A percentile compares a stretch with the other conserved stretches of the same genome.
phyloP scores from a whole-genome alignment of 2,113 vertebrate genomes.

The Zosterops hypoxanthus region DNA sequence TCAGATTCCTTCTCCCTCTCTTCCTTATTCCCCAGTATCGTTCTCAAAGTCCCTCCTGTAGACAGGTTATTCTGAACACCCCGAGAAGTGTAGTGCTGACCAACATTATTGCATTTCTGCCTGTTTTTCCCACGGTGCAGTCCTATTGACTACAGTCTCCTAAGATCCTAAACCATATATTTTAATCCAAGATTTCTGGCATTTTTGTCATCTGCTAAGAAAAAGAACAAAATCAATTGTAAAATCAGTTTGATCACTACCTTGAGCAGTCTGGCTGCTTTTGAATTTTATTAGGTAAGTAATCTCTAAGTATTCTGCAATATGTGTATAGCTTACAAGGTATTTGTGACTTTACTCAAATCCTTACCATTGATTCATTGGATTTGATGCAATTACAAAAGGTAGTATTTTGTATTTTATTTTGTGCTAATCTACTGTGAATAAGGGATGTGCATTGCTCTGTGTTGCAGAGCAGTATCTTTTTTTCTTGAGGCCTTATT shows the following conservation, averaged over 20 bases:
- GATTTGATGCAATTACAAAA: background rate
- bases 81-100: background rate
- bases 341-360: conserved; percentile 31
- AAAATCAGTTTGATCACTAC: conserved; percentile 20
- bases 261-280: conserved; percentile 8
- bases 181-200: background rate
- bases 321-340: conserved; percentile 6
- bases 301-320: conserved; percentile 18
- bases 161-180: background rate
- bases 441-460: background rate
- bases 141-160: background rate
- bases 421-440: background rate
- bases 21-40: background rate
- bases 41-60: background rate
- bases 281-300: conserved; percentile 24
- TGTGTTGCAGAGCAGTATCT: background rate
- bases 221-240: background rate
- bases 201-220: background rate
- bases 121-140: background rate
- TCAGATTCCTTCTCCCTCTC: background rate
- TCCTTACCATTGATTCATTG: background rate
- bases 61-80: background rate
- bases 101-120: background rate
- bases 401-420: conserved; percentile 3
- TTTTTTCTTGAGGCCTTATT: conserved; percentile 32